Evolutionary conservation across 2,888 invertebrate genomes (phyloP), one percentile per base, ranked within the genome.

Genomic region (Gibbula magus): DNA sequence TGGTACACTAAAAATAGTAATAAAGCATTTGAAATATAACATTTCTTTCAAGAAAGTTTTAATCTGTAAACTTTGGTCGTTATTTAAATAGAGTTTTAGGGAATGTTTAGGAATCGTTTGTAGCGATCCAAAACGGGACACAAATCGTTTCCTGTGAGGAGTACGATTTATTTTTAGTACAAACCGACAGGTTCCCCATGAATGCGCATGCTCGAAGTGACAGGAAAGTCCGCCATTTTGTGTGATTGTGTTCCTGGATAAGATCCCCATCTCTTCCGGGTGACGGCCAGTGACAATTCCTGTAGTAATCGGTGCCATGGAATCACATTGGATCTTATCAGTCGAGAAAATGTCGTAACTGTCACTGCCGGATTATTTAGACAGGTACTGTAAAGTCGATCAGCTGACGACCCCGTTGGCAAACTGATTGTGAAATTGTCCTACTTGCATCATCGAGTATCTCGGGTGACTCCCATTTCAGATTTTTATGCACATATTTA

Each of bases 151-250:
- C 1, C 45, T 13, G 10, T 45, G 5, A 10, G 4, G 45, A 45
- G 45, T 45, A 13, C 45, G 45, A 45, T 5, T 45, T 45, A 45
- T 13, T 45, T 45, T 45, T 45, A 45, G 45, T 45, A 45, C 1
- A 45, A 45, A 45, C 45, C 45, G 45, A 45, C 45, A 45, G 45
- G 45, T 45, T 4, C 45, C 45, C 45, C 10, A 35, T 35, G 35
- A 35, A 35, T 45, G 45, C 45, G 45, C 45, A 45, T 45, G 45
- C 45, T 45, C 45, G 45, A 45, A 8, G 10, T 45, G 45, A 29
- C 61, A 61, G 61, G 29, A 61, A 61, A 61, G 61, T 61, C 61
- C 61, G 61, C 61, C 61, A 61, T 61, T 29, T 61, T 61, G 29
- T 61, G 61, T 29, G 29, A 61, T 61, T 29, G 29, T 25, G 61